Base-by-base conservation (phyloP, 2,113 vertebrate species). In the Agelaius phoeniceus region DNA sequence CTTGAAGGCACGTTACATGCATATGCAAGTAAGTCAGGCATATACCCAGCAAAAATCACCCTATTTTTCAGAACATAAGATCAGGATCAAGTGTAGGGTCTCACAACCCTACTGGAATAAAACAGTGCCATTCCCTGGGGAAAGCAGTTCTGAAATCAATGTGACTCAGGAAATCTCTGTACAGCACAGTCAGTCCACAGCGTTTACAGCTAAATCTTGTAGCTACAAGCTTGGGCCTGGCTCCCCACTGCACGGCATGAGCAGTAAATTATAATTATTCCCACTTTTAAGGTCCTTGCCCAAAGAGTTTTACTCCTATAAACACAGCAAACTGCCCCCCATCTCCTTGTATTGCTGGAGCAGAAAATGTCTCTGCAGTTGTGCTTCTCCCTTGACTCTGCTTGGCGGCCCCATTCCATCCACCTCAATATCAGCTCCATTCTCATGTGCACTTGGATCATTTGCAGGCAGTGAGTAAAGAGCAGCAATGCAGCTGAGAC, bases 221-320 rank as follows among this genome's bases (percentile, higher is more conserved):
- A 90, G 78, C 75, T 87, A 21, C 82, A 90, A 75, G 75, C 71
- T 61, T 61, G 74, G 58, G 41, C 39, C 71, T 91, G 66, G 61
- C 62, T 73, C 54, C 80, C 52, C 59, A 19, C 35, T 87, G 84
- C 57, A 54, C 26, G 11, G 33, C 58, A 31, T n/a, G 41, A 77
- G 30, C 18, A 35, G 62, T 57, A 83, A 83, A 81, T 93, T 74
- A 58, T 35, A 54, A 58, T 91, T 87, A 87, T 87, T 58, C 84
- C 73, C 74, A 33, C 69, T 89, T 89, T 59, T 54, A 59, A 78
- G 68, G 59, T 46, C 39, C 55, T 87, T 74, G 69, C 68, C 57
- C 84, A 31, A 81, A 89, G 81, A 81, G 55, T 58, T 91, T 91
- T 93, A 81, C 55, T 84, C 46, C 89, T 46, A 28, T 89, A 77